phyloP scores from a whole-genome alignment of 2,113 vertebrate genomes.

The Plecturocebus donacophilus region DNA sequence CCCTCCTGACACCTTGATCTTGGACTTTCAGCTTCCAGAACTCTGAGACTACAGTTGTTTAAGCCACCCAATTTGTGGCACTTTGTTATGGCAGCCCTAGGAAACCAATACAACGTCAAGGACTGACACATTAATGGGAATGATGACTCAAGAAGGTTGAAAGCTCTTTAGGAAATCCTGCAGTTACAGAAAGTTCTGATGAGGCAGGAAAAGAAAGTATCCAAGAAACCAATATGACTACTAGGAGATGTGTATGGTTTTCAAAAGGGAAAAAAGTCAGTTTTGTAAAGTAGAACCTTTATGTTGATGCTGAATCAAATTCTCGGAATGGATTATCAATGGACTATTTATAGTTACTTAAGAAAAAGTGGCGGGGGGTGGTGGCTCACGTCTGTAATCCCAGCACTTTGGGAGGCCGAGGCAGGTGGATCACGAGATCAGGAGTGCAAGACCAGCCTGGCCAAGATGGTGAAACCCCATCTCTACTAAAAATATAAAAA shows the following conservation, averaged over 20 bases:
- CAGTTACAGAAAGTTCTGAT: background rate
- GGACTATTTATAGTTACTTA: constrained; percentile 14
- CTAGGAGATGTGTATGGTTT: background rate
- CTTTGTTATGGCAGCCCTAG: background rate
- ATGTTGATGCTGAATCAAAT: constrained; percentile 38
- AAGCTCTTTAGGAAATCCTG: background rate
- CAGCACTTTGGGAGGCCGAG: too few relatives aligned
- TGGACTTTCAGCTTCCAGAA: background rate
- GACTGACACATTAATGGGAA: background rate
- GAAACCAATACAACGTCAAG: background rate
- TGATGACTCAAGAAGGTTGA: background rate
- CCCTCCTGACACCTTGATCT: background rate
- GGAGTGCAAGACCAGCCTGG: too few relatives aligned
- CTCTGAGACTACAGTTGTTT: background rate
- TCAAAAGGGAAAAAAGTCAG: constrained; percentile 27
- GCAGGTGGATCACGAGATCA: too few relatives aligned
- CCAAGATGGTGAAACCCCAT: too few relatives aligned
- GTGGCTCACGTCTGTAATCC: too few relatives aligned
- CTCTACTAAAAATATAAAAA: too few relatives aligned
- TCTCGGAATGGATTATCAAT: constrained; percentile 10
- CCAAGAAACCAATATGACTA: background rate
- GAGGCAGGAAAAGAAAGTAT: background rate
- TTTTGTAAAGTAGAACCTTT: constrained; percentile 19
- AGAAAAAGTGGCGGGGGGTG: background rate
- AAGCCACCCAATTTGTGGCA: background rate